phyloP scores from a whole-genome alignment of 2,113 vertebrate species.

The Chaenogobius annularis region DNA sequence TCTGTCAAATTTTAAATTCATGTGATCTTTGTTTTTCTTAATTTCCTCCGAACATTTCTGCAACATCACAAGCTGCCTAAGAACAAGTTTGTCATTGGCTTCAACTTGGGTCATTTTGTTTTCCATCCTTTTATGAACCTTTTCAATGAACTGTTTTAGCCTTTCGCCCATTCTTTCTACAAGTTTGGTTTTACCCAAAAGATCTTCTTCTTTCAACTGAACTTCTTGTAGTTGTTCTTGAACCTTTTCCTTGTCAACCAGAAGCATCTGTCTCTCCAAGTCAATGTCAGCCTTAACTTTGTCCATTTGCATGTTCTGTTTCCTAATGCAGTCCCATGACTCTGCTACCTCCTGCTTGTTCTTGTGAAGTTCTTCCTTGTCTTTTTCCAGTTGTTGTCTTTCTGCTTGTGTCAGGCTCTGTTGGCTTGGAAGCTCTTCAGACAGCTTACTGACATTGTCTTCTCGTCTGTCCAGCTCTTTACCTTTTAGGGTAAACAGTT shows the following conservation, averaged over 20 bases:
- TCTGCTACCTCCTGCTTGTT: not conserved
- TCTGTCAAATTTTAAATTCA: not conserved
- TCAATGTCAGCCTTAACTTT: not conserved
- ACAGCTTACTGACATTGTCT: not conserved
- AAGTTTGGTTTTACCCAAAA: not conserved
- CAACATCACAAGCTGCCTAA: not conserved
- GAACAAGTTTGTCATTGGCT: not conserved
- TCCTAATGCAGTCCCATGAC: not conserved
- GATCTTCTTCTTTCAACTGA: not conserved
- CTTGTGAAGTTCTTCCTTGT: not conserved
- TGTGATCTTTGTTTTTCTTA: not conserved
- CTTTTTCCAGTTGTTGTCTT: not conserved
- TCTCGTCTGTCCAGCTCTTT: not conserved
- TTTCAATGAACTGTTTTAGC: not conserved
- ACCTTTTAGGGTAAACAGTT: not conserved
- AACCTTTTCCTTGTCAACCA: not conserved
- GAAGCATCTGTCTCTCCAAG: not conserved
- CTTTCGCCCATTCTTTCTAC: not conserved
- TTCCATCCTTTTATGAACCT: not conserved
- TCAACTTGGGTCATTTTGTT: not conserved
- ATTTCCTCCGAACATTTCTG: not conserved
- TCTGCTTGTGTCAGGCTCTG: not conserved
- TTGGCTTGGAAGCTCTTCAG: not conserved
- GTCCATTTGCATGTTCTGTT: not conserved
- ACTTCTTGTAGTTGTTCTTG: not conserved